Evolutionary conservation across 2,888 invertebrate species (phyloP).

Genomic region (Sphaeridia pumilis): DNA sequence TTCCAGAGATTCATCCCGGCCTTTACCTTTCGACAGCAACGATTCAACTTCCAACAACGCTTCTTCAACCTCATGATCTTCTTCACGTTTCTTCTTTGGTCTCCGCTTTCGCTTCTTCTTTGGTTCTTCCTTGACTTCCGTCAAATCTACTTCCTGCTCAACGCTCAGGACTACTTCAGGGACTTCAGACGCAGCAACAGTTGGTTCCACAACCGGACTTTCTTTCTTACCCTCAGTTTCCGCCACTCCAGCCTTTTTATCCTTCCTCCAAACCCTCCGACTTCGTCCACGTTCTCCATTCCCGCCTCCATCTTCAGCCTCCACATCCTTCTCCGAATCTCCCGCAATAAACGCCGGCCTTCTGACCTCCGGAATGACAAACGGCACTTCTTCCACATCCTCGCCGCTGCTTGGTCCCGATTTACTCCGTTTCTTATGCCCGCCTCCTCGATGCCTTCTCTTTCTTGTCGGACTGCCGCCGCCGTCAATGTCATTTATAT

Average conservation of each 20-base stretch:
- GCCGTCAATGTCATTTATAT: slow-evolving; percentile 16
- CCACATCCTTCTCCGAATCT: background rate
- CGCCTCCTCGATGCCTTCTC: slow-evolving; percentile 11
- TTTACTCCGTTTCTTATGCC: slow-evolving; percentile 27
- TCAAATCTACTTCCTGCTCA: slow-evolving; percentile 13
- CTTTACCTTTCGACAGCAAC: no score
- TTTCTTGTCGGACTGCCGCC: slow-evolving; percentile 3
- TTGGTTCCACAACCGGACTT: background rate
- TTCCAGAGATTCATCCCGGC: no score
- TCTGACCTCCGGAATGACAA: slow-evolving; percentile 3
- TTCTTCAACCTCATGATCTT: slow-evolving; percentile 27
- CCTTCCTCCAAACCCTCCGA: background rate
- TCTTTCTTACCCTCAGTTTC: background rate
- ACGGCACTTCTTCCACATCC: slow-evolving; percentile 3
- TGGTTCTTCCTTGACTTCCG: slow-evolving; percentile 10
- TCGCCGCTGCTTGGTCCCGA: slow-evolving; percentile 13
- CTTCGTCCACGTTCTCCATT: background rate
- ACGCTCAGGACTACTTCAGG: background rate
- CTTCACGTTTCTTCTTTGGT: slow-evolving; percentile 19
- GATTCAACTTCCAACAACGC: slow-evolving; percentile 28
- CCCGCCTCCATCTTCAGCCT: background rate
- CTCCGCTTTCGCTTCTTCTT: slow-evolving; percentile 26
- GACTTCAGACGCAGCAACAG: slow-evolving; percentile 1
- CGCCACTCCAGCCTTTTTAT: background rate
- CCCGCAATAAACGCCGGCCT: background rate